These are phyloP conservation scores for Borostomias antarcticus DNA, from an alignment of 2,797 vertebrate species.

Conservation along the genomic window DNA sequence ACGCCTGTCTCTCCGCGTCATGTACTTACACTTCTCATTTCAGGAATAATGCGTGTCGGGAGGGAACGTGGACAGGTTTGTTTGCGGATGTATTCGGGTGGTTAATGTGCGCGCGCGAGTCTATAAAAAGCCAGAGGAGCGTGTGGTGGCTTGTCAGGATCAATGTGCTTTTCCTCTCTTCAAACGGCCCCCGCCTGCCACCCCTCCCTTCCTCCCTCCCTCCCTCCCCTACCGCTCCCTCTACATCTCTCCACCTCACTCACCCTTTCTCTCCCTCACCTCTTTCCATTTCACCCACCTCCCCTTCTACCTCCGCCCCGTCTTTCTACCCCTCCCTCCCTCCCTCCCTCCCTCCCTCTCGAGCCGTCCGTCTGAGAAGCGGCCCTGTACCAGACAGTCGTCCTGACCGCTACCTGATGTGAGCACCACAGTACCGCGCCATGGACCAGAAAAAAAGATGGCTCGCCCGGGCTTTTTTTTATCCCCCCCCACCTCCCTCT, in stretches of 20 bases:
- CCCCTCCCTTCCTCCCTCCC: neutral
- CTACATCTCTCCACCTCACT: constrained; percentile 15
- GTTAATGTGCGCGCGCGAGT: neutral
- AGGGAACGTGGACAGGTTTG: neutral
- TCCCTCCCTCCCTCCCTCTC: neutral
- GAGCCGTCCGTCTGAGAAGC: too few species aligned
- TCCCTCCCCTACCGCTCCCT: constrained; percentile 26
- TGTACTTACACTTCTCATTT: neutral
- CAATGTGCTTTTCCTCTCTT: constrained; percentile 8
- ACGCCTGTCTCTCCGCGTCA: neutral
- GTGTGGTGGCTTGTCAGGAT: constrained; percentile 16
- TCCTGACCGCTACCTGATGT: neutral
- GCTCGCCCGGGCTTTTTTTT: too few species aligned
- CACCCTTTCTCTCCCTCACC: neutral
- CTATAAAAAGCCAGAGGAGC: constrained; percentile 8
- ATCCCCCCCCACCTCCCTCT: too few species aligned
- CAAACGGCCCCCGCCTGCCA: neutral
- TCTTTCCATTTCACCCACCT: neutral
- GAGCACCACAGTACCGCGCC: too few species aligned
- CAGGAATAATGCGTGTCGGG: neutral
- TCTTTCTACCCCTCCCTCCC: neutral
- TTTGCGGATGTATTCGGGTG: constrained; percentile 3
- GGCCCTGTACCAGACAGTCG: neutral
- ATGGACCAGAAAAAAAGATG: neutral
- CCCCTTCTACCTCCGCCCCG: neutral